Percentiles rank a stretch among this genome's conserved stretches.
These are phyloP conservation scores for Typhlichthys eigenmanni DNA, from an alignment of 2,797 vertebrate genomes.

Conservation along the genomic window DNA sequence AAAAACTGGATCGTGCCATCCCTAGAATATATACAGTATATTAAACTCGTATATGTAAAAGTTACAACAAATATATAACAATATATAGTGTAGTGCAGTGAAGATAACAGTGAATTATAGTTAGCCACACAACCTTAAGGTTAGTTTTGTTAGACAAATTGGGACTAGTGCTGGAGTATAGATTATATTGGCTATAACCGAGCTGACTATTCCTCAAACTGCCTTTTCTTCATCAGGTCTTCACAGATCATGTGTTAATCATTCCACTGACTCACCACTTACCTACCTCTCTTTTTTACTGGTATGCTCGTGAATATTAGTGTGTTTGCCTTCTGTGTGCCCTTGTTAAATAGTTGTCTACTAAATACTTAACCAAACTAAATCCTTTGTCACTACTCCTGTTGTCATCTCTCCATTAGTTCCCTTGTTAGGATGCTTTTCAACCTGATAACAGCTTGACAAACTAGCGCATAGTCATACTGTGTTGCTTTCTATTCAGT, in stretches of 20 bases:
- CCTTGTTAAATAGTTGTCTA: too few relatives aligned
- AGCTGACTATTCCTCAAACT: too few relatives aligned
- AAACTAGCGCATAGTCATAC: too few relatives aligned
- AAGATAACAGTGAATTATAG: too few relatives aligned
- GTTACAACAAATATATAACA: too few relatives aligned
- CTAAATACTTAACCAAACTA: background rate
- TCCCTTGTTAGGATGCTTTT: constrained; percentile 22
- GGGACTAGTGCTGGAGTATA: background rate
- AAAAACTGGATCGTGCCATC: too few relatives aligned
- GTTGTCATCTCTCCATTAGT: constrained; percentile 26
- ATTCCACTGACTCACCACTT: background rate
- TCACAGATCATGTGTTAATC: background rate
- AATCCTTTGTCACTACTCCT: constrained; percentile 27
- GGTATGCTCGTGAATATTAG: constrained; percentile 46
- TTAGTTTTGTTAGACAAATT: background rate
- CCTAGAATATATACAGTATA: too few relatives aligned
- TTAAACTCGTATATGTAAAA: too few relatives aligned
- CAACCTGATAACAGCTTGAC: constrained; percentile 10
- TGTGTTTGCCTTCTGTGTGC: constrained; percentile 42
- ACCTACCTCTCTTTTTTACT: constrained; percentile 23
- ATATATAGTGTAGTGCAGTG: too few relatives aligned
- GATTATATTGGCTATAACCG: background rate
- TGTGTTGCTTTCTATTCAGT: too few relatives aligned
- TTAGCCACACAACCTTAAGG: too few relatives aligned
- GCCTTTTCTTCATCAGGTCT: constrained; percentile 23